phyloP scores from a whole-genome alignment of 2,113 vertebrate species.

The Gopherus evgoodei region DNA sequence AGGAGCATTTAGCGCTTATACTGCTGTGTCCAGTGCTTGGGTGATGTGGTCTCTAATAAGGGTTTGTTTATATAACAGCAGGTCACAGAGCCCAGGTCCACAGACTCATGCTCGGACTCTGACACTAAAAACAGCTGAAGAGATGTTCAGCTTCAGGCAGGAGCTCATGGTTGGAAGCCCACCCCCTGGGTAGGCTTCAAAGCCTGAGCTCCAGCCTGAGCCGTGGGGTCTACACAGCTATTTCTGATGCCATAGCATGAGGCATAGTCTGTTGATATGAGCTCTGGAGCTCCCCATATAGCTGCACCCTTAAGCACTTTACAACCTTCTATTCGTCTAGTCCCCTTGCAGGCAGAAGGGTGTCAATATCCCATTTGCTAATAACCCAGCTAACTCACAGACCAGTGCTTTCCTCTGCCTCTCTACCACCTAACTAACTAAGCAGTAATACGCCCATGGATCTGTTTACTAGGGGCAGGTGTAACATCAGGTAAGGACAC shows the following conservation, averaged over 20 bases:
- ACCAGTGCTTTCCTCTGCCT: not conserved
- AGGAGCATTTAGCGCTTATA: not conserved
- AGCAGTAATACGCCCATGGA: no score
- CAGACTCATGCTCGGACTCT: not conserved
- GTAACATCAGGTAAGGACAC: no score
- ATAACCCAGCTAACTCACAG: not conserved
- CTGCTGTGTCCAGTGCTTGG: not conserved
- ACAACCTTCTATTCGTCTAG: no score
- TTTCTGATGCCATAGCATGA: not conserved
- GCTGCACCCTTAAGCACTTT: no score
- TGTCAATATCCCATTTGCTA: not conserved
- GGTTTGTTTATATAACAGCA: not conserved
- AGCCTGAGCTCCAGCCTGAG: not conserved
- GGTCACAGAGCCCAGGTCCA: not conserved
- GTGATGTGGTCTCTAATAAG: constrained; percentile 6
- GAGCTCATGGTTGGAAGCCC: not conserved
- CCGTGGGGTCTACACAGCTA: not conserved
- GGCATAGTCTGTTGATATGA: no score
- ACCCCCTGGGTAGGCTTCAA: not conserved
- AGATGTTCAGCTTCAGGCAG: not conserved
- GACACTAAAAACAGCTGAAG: not conserved
- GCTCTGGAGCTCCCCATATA: no score
- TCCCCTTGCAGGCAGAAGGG: no score
- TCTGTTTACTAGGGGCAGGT: no score
- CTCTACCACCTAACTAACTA: no score